Evolutionary conservation across 2,888 invertebrate species (phyloP).

Genomic region (Unio delphinus): DNA sequence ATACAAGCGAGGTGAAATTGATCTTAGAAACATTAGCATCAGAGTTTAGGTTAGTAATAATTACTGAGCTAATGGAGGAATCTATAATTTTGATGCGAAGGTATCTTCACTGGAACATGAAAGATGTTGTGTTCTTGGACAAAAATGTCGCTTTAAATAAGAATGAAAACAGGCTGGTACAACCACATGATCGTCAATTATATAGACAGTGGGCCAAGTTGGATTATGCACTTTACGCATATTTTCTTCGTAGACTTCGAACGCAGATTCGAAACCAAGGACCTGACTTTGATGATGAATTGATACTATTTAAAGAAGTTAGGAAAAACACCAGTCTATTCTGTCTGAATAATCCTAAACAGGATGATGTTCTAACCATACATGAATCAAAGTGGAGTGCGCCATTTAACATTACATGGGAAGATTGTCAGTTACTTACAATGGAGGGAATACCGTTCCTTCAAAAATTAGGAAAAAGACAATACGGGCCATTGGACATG

Average conservation of each 20-base stretch:
- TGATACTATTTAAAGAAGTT: slow-evolving; percentile 32
- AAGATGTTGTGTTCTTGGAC: slow-evolving; percentile 30
- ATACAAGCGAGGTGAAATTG: slow-evolving; percentile 10
- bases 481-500: slow-evolving; percentile 32
- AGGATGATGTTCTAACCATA: slow-evolving; percentile 14
- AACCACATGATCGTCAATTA: slow-evolving; percentile 26
- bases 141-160: slow-evolving; percentile 28
- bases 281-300: slow-evolving; percentile 33
- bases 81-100: slow-evolving; percentile 33
- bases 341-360: slow-evolving; percentile 16
- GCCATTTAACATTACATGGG: slow-evolving; percentile 20
- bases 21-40: slow-evolving; percentile 22
- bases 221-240: slow-evolving; percentile 36
- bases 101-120: slow-evolving; percentile 35
- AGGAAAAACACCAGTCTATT: slow-evolving; percentile 29
- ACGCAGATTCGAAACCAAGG: slow-evolving; percentile 31
- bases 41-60: slow-evolving; percentile 38
- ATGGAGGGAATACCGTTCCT: slow-evolving; percentile 29
- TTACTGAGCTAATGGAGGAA: slow-evolving; percentile 40
- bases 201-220: slow-evolving; percentile 32
- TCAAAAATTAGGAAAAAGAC: slow-evolving; percentile 26
- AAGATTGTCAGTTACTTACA: slow-evolving; percentile 23
- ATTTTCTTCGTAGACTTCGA: slow-evolving; percentile 26
- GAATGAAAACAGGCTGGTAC: slow-evolving; percentile 20
- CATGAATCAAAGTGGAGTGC: slow-evolving; percentile 29